phyloP scores from a whole-genome alignment of 2,797 vertebrate species.

The Neomorphus geoffroyi region DNA sequence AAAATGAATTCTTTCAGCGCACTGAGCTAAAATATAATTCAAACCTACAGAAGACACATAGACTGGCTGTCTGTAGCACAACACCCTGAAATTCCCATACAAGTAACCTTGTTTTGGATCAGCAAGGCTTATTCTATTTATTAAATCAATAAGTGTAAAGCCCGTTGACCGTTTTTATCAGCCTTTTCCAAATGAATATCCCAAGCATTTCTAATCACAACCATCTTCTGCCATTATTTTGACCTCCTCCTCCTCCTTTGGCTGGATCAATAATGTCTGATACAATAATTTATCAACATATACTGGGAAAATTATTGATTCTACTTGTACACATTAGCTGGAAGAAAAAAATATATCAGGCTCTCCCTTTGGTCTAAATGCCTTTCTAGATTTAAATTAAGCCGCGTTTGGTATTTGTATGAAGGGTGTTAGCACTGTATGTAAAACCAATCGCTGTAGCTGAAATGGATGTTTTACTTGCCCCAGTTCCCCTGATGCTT shows the following conservation, averaged over 20 bases:
- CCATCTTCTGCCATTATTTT: slow-evolving; percentile 63
- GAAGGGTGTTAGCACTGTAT: background rate
- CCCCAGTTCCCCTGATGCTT: background rate
- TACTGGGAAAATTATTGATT: slow-evolving; percentile 62
- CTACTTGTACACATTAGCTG: background rate
- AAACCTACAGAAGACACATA: background rate
- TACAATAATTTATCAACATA: slow-evolving; percentile 50
- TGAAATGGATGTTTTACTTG: slow-evolving; percentile 41
- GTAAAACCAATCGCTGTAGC: slow-evolving; percentile 41
- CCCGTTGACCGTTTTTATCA: slow-evolving; percentile 42
- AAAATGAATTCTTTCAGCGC: slow-evolving; percentile 1
- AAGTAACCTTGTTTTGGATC: slow-evolving; percentile 38
- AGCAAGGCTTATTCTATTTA: slow-evolving; percentile 44
- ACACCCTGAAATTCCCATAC: background rate
- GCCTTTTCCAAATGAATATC: slow-evolving; percentile 69
- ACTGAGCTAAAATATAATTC: background rate
- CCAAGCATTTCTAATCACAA: slow-evolving; percentile 47
- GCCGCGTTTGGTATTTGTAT: background rate
- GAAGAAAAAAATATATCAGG: slow-evolving; percentile 23
- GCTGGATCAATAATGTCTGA: slow-evolving; percentile 65
- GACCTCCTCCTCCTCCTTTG: slow-evolving; percentile 42
- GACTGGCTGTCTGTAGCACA: background rate
- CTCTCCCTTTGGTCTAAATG: slow-evolving; percentile 17
- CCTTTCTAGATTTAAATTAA: slow-evolving; percentile 43
- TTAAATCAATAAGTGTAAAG: slow-evolving; percentile 41